phyloP scores from a whole-genome alignment of 1,140 invertebrate genomes.

The Anastatus disparis region DNA sequence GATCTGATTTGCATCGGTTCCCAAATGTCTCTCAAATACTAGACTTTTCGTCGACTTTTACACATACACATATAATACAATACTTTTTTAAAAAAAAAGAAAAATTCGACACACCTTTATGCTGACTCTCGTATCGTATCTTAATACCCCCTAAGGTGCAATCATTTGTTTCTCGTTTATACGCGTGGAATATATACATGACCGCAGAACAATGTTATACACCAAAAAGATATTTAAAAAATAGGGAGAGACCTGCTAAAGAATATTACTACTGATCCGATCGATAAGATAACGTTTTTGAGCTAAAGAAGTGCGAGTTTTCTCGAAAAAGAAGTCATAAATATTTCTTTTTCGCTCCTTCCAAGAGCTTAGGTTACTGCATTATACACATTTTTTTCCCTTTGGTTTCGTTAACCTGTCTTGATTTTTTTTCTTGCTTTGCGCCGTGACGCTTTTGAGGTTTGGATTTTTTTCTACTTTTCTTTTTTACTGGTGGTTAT shows the following conservation, averaged over 20 bases:
- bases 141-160: conserved; percentile 4
- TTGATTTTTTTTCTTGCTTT: background rate
- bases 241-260: no score
- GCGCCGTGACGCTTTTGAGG: no score
- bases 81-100: no score
- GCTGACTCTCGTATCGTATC: no score
- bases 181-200: background rate
- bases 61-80: no score
- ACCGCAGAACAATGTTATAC: conserved; percentile 22
- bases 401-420: background rate
- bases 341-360: conserved; percentile 16
- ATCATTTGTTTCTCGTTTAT: background rate
- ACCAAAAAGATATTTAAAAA: no score
- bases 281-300: background rate
- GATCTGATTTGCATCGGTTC: conserved; percentile 47
- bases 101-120: background rate
- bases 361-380: no score
- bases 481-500: background rate
- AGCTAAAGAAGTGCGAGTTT: conserved; percentile 35
- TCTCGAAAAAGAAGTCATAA: conserved; percentile 40
- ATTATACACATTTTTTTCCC: background rate
- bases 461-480: no score
- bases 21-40: conserved; percentile 40
- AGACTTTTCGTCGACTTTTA: background rate
- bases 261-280: conserved; percentile 4